Percentiles rank a stretch among this genome's conserved stretches.
Evolutionary conservation across 2,888 invertebrate species (phyloP).

Genomic region (Tupiocoris notatus): DNA sequence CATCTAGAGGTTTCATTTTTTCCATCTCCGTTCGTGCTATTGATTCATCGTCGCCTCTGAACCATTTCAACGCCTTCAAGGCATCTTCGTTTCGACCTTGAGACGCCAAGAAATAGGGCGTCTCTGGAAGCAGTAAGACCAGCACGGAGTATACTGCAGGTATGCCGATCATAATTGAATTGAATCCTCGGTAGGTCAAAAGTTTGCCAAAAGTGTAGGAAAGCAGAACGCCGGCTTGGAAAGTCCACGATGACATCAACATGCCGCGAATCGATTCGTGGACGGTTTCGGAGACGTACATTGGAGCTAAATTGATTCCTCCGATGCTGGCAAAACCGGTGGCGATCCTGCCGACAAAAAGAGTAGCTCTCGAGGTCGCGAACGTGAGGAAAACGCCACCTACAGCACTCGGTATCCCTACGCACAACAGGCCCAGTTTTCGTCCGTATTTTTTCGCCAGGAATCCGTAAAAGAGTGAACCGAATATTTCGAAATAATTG

Average conservation of each 20-base stretch:
- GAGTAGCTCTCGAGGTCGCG: neutral
- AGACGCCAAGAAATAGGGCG: slow-evolving; percentile 2
- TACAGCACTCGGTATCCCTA: neutral
- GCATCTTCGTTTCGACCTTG: slow-evolving; percentile 3
- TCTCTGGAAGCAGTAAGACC: slow-evolving; percentile 11
- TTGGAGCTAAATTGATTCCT: neutral
- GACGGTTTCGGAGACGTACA: slow-evolving; percentile 26
- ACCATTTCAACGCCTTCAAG: neutral
- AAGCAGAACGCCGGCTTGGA: neutral
- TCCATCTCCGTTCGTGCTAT: neutral
- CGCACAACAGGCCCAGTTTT: neutral
- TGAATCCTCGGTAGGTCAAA: slow-evolving; percentile 6
- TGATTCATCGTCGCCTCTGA: neutral
- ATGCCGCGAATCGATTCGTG: slow-evolving; percentile 22
- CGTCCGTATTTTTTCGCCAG: neutral
- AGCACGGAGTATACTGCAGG: neutral
- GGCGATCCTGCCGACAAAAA: slow-evolving; percentile 1
- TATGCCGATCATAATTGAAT: slow-evolving; percentile 10
- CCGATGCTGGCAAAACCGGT: neutral
- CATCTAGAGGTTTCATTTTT: neutral
- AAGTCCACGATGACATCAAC: slow-evolving; percentile 2
- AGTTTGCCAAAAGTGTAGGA: slow-evolving; percentile 4
- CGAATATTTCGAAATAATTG: neutral
- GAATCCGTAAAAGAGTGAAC: neutral
- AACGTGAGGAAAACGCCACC: neutral